Conservation (phyloP, 2,888 invertebrate species). For the Drosophila subquinaria region DNA sequence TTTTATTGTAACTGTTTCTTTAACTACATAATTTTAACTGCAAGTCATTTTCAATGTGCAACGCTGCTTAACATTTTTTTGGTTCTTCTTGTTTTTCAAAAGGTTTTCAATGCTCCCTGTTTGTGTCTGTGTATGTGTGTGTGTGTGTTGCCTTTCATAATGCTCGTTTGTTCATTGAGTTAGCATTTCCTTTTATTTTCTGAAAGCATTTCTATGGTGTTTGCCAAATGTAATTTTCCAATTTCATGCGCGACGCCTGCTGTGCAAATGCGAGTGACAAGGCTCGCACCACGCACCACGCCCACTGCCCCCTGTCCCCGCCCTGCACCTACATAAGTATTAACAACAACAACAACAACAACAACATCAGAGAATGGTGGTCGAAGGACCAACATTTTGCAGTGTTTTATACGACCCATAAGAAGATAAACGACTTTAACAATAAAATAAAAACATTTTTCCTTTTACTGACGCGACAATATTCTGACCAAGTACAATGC, state of each 20-base stretch:
- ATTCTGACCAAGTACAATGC: conserved; percentile 42
- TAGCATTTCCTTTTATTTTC: conserved; percentile 50
- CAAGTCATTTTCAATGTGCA: conserved; percentile 35
- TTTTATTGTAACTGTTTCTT: conserved; percentile 16
- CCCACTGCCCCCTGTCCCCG: not conserved
- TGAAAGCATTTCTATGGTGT: conserved; percentile 48
- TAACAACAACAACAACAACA: conserved; percentile 17
- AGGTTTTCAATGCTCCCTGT: not conserved
- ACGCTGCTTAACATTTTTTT: conserved; percentile 21
- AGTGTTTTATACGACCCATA: conserved; percentile 58
- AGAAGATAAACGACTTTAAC: conserved; percentile 58
- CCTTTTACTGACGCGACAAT: conserved; percentile 57
- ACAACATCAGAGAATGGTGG: not conserved
- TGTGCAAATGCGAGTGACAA: conserved; percentile 56
- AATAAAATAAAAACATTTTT: conserved; percentile 59
- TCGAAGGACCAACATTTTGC: conserved; percentile 24
- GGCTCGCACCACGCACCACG: not conserved
- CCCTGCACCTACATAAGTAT: not conserved
- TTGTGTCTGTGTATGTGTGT: conserved; percentile 1
- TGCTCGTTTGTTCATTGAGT: conserved; percentile 55
- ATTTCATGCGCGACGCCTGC: conserved; percentile 48
- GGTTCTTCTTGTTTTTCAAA: conserved; percentile 27
- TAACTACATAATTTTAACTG: conserved; percentile 28
- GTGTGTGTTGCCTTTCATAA: conserved; percentile 24
- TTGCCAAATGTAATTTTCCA: conserved; percentile 58